phyloP scores from a whole-genome alignment of 2,113 vertebrate genomes.

The Condylura cristata region DNA sequence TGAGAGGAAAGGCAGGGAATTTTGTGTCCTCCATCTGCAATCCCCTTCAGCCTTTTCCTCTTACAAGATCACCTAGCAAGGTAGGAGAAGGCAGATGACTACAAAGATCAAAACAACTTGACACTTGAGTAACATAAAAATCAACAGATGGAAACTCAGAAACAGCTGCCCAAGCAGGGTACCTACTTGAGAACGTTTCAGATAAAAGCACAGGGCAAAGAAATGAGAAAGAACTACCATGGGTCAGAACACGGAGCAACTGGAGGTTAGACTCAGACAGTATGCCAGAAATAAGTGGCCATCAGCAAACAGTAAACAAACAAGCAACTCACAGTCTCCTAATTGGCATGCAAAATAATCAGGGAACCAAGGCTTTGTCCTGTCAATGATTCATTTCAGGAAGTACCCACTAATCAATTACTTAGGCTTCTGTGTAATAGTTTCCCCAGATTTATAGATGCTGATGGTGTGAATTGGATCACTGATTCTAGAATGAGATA shows the following conservation, averaged over 20 bases:
- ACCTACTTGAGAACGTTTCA: neutral
- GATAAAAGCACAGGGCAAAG: neutral
- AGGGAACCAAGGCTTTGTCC: slow-evolving; percentile 27
- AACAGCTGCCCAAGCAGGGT: neutral
- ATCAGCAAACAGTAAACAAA: neutral
- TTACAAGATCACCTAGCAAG: neutral
- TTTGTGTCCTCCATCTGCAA: neutral
- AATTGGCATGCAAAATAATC: slow-evolving; percentile 27
- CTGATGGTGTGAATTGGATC: slow-evolving; percentile 37
- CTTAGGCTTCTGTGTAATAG: slow-evolving; percentile 48
- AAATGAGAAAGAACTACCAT: neutral
- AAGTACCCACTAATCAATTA: slow-evolving; percentile 59
- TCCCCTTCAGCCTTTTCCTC: neutral
- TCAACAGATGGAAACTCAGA: neutral
- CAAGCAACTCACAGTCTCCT: neutral
- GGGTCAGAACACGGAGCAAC: slow-evolving; percentile 1
- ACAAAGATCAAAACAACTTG: neutral
- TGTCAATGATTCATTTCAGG: slow-evolving; percentile 66
- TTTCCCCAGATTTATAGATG: slow-evolving; percentile 57
- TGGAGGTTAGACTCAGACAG: neutral
- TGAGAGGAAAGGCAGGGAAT: neutral
- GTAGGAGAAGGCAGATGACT: neutral
- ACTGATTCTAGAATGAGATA: slow-evolving; percentile 68
- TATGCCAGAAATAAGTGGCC: neutral
- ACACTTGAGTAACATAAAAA: neutral